phyloP scores from a whole-genome alignment of 2,888 invertebrate genomes.

The Oligia latruncula region DNA sequence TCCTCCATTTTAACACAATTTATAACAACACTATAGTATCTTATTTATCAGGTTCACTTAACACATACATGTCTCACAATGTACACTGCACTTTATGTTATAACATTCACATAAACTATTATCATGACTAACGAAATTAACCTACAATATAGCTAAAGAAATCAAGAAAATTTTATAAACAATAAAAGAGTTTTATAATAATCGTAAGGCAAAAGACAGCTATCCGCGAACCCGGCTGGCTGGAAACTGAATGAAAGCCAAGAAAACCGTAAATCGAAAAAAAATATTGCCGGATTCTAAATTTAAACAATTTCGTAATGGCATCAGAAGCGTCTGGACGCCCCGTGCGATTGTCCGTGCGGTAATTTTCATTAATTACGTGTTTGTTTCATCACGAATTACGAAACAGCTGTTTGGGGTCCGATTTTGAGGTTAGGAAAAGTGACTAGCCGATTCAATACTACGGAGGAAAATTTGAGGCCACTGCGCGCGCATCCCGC shows the following conservation, averaged over 20 bases:
- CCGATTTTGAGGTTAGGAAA: slow-evolving; percentile 86
- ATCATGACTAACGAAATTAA: slow-evolving; percentile 68
- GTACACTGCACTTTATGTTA: slow-evolving; percentile 66
- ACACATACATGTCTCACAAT: slow-evolving; percentile 74
- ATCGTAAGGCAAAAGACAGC: slow-evolving; percentile 67
- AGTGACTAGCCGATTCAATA: slow-evolving; percentile 86
- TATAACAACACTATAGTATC: slow-evolving; percentile 73
- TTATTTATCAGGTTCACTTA: slow-evolving; percentile 75
- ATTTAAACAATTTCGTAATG: slow-evolving; percentile 87
- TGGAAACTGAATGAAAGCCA: slow-evolving; percentile 87
- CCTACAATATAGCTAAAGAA: slow-evolving; percentile 64
- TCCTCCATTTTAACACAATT: slow-evolving; percentile 76
- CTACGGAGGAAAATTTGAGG: slow-evolving; percentile 72
- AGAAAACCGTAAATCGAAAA: slow-evolving; percentile 84
- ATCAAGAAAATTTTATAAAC: slow-evolving; percentile 48
- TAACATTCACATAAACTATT: slow-evolving; percentile 61
- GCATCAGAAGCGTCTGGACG: slow-evolving; percentile 79
- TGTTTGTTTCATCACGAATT: slow-evolving; percentile 68
- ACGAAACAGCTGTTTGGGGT: slow-evolving; percentile 85
- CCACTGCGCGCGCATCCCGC: slow-evolving; percentile 85
- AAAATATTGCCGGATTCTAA: slow-evolving; percentile 81
- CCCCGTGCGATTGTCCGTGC: slow-evolving; percentile 68
- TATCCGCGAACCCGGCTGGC: slow-evolving; percentile 74
- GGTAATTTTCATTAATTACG: slow-evolving; percentile 70
- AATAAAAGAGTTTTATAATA: slow-evolving; percentile 42